These are phyloP conservation scores for Chloromyia formosa DNA, from an alignment of 2,888 invertebrate species.

Conservation along the genomic window DNA sequence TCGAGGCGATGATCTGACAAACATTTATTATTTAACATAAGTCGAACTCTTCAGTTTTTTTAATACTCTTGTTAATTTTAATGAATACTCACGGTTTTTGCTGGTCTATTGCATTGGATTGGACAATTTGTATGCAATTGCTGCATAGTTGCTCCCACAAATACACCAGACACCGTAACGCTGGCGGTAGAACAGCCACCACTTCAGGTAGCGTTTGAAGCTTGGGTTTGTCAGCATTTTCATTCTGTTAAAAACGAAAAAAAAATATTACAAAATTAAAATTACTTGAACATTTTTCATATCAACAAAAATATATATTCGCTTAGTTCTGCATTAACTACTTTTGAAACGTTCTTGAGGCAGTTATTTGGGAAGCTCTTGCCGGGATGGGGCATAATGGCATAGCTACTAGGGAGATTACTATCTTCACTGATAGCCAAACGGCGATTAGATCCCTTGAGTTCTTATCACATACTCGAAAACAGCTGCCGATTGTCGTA, in stretches of 20 bases:
- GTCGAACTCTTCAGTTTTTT: neutral
- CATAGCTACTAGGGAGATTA: too few species aligned
- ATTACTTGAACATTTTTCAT: neutral
- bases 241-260: slow-evolving; percentile 39
- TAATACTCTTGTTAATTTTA: too few species aligned
- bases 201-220: slow-evolving; percentile 63
- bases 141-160: slow-evolving; percentile 88
- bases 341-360: too few species aligned
- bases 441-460: too few species aligned
- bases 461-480: too few species aligned
- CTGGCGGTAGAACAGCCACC: slow-evolving; percentile 84
- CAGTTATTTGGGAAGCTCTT: too few species aligned
- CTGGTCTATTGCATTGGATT: slow-evolving; percentile 60
- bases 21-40: too few species aligned
- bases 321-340: too few species aligned
- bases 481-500: too few species aligned
- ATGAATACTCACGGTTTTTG: slow-evolving; percentile 53
- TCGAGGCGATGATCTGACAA: slow-evolving; percentile 47
- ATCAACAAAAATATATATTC: neutral
- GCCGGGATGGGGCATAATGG: too few species aligned
- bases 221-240: slow-evolving; percentile 56
- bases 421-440: too few species aligned
- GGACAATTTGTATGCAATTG: slow-evolving; percentile 72
- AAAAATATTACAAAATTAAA: neutral
- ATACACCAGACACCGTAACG: slow-evolving; percentile 84